A percentile compares a stretch with the other conserved stretches of the same genome.
phyloP scores from a whole-genome alignment of 1,140 invertebrate species.

The Nasonia giraulti region DNA sequence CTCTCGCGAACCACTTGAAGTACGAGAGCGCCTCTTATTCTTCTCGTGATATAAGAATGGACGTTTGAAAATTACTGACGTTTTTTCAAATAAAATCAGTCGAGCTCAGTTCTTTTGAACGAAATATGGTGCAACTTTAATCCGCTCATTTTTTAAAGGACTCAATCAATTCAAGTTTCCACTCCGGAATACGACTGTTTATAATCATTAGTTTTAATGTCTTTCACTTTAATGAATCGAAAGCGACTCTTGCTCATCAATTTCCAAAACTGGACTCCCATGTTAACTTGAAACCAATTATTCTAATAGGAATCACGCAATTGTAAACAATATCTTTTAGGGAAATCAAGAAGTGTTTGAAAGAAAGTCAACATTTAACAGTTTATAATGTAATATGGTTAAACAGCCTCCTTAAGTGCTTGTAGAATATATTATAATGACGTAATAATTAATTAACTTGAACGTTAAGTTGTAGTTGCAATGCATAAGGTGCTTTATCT shows the following conservation, averaged over 20 bases:
- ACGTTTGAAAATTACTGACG: conserved; percentile 14
- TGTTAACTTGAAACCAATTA: not conserved
- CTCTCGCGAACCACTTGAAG: conserved; percentile 28
- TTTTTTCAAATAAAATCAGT: conserved; percentile 33
- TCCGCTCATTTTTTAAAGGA: conserved; percentile 10
- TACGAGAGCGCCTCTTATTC: conserved; percentile 31
- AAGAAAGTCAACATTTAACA: not conserved
- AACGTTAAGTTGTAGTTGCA: conserved; percentile 26
- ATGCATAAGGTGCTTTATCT: conserved; percentile 42
- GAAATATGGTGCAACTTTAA: not conserved
- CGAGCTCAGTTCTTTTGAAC: conserved; percentile 26
- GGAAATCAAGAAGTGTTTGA: not conserved
- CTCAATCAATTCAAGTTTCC: conserved; percentile 39
- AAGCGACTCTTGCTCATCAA: conserved; percentile 18
- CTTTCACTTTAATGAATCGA: not conserved
- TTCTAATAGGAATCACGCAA: not conserved
- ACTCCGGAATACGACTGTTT: not conserved
- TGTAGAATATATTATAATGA: conserved; percentile 14
- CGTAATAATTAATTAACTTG: conserved; percentile 25
- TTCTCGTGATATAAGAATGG: conserved; percentile 49
- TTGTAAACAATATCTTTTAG: not conserved
- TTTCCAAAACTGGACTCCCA: not conserved
- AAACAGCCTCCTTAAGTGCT: not conserved
- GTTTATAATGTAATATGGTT: not conserved
- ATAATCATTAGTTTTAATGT: conserved; percentile 33